Base-by-base conservation (phyloP, 2,113 vertebrate genomes). In the Maccullochella peelii region DNA sequence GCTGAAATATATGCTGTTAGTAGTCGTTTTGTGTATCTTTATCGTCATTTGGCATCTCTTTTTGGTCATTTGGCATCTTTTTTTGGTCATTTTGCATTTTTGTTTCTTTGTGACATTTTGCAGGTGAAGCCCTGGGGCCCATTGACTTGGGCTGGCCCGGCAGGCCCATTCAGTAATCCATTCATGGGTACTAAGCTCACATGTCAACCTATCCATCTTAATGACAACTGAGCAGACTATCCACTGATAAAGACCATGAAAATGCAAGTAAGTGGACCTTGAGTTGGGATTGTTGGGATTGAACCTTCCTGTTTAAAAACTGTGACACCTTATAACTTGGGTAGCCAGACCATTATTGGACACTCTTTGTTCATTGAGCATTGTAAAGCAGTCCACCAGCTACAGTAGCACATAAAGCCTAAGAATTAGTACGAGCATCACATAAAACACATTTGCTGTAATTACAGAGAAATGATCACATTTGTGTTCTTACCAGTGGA, bases 401-500 rank as follows among this genome's bases (percentile, higher is more conserved):
- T 10, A 49, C 62, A 73, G 68, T 8, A 67, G 66, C 65, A 52
- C 54, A 50, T 61, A 83, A 83, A 50, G 50, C 72, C 52, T 72
- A 61, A 76, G 30, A 23, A 84, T 75, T 76, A 38, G 11, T 27
- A 54, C 2, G 18, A 83, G 55, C 47, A 27, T 69, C 68, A 57
- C 68, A 85, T 40, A 68, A 67, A n/a, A 76, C 25, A 30, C 42
- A 74, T 79, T 73, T 76, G 55, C 42, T 4, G n/a, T 75, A 75
- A 85, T 85, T 86, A 81, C 58, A 83, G 55, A 69, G 52, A 21
- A 9, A 88, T 65, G 49, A 78, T 11, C 55, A 66, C 63, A 54
- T 57, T 71, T 75, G 36, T 61, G 49, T 76, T 73, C 42, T 61
- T 20, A 59, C 40, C 80, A 44, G 49, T 50, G 52, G 30, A 65